Conservation (phyloP, 2,888 invertebrate genomes). For the Rhamphomyia laevipes region DNA sequence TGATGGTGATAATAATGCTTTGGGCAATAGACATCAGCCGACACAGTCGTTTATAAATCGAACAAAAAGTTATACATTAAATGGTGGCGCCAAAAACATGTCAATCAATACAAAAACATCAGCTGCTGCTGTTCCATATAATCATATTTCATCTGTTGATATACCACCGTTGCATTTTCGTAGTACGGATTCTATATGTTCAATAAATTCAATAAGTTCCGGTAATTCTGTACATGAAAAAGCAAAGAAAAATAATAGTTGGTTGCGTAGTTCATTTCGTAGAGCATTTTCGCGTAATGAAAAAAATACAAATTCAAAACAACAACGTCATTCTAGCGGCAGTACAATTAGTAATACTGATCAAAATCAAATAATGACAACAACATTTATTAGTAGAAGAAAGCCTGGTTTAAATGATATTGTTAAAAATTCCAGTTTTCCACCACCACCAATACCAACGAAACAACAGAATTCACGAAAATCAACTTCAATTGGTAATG, state of each 20-base stretch:
- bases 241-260: constrained; percentile 85
- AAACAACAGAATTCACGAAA: constrained; percentile 37
- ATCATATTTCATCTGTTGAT: background rate
- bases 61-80: constrained; percentile 9
- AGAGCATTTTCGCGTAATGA: constrained; percentile 89
- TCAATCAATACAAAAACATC: constrained; percentile 58
- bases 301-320: constrained; percentile 60
- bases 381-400: constrained; percentile 20
- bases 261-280: constrained; percentile 94
- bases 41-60: constrained; percentile 7
- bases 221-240: constrained; percentile 79
- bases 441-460: constrained; percentile 29
- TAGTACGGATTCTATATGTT: constrained; percentile 92
- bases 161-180: constrained; percentile 53
- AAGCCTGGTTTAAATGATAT: background rate
- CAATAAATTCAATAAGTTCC: constrained; percentile 78
- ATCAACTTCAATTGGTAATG: constrained; percentile 37
- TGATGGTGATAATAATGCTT: constrained; percentile 2
- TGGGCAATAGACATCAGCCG: constrained; percentile 10
- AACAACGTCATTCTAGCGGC: constrained; percentile 23
- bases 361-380: constrained; percentile 39
- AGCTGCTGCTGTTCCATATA: constrained; percentile 26
- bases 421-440: constrained; percentile 23
- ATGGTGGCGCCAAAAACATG: constrained; percentile 1
- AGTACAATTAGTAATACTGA: constrained; percentile 16